Evolutionary conservation across 1,140 invertebrate genomes (phyloP).

Genomic region (Lordiphosa clarofinis): DNA sequence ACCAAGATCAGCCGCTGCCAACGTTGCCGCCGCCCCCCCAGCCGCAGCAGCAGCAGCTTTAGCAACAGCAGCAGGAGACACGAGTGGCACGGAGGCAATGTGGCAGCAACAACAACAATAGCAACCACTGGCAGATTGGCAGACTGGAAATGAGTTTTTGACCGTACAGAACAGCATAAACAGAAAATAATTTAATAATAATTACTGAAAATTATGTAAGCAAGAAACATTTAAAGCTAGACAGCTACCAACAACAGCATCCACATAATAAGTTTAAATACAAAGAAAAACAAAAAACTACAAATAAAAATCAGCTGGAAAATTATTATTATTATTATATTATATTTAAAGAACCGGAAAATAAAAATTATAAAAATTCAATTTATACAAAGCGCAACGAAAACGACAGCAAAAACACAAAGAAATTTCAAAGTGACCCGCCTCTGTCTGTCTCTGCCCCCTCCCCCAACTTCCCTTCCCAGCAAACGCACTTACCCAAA

Average conservation of each 20-base stretch:
- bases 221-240: conserved; percentile 75
- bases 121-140: conserved; percentile 47
- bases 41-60: conserved; percentile 10
- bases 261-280: conserved; percentile 78
- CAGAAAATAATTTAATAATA: conserved; percentile 74
- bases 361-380: conserved; percentile 77
- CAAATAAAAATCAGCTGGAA: conserved; percentile 76
- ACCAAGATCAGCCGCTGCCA: conserved; percentile 17
- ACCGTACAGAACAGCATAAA: conserved; percentile 35
- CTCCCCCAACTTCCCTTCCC: not conserved
- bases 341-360: conserved; percentile 76
- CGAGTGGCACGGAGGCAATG: conserved; percentile 18
- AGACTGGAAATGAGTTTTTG: conserved; percentile 41
- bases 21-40: conserved; percentile 6
- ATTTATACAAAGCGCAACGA: conserved; percentile 35
- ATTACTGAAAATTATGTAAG: conserved; percentile 76
- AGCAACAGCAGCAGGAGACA: conserved; percentile 13
- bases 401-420: conserved; percentile 10
- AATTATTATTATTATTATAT: conserved; percentile 78
- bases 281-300: conserved; percentile 67
- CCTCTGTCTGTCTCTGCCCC: not conserved
- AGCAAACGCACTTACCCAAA: not conserved
- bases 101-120: conserved; percentile 20
- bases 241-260: conserved; percentile 74
- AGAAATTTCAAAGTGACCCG: not conserved